These are phyloP conservation scores for Drosophila kohkoa DNA, from an alignment of 1,140 invertebrate genomes.

Conservation along the genomic window DNA sequence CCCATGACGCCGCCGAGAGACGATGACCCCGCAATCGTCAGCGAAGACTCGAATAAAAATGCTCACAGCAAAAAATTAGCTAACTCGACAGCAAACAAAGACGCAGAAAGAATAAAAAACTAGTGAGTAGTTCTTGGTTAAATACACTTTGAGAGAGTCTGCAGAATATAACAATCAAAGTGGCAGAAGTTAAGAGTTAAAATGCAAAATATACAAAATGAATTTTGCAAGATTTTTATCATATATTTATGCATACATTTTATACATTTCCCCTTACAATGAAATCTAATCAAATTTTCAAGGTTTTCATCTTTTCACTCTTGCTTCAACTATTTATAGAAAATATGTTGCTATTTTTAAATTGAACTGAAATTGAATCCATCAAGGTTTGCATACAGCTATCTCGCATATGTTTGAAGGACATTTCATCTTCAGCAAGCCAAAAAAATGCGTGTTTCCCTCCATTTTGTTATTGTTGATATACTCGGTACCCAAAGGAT, in stretches of 20 bases:
- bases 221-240: no score
- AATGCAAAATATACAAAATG: neutral
- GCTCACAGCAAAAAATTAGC: conserved; percentile 55
- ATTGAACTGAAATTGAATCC: neutral
- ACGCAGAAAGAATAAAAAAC: neutral
- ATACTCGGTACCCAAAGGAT: no score
- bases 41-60: neutral
- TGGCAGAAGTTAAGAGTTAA: neutral
- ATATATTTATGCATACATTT: no score
- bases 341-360: neutral
- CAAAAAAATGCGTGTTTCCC: neutral
- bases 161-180: neutral
- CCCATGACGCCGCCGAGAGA: conserved; percentile 5
- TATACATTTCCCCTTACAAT: no score
- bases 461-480: conserved; percentile 10
- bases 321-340: neutral
- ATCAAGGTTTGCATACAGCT: neutral
- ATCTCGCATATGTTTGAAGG: conserved; percentile 1
- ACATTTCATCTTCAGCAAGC: conserved; percentile 1
- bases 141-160: neutral
- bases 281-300: neutral
- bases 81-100: conserved; percentile 46
- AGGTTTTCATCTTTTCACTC: neutral
- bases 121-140: neutral
- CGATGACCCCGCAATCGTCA: conserved; percentile 12